Conservation (phyloP, 1,140 invertebrate genomes). For the Diorhabda elongata region DNA sequence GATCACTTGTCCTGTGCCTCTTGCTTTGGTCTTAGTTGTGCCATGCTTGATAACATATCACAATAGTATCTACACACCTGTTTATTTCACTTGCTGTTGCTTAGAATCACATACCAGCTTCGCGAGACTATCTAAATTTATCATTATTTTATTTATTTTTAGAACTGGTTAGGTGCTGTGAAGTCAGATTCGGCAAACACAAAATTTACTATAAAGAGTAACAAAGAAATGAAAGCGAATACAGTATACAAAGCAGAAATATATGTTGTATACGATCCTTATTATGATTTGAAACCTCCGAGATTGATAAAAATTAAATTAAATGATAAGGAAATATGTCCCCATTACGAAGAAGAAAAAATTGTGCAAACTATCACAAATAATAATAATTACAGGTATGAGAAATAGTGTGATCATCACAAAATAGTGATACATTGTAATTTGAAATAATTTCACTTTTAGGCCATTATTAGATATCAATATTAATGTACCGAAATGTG, state of each 20-base stretch:
- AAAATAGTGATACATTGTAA: too few species aligned
- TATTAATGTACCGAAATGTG: slow-evolving; percentile 11
- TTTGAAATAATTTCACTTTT: background rate
- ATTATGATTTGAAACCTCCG: slow-evolving; percentile 10
- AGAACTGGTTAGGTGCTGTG: slow-evolving; percentile 11
- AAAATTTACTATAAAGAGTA: slow-evolving; percentile 6
- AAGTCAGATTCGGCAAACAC: slow-evolving; percentile 2
- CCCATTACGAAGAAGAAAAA: slow-evolving; percentile 9
- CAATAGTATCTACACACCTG: too few species aligned
- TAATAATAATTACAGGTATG: too few species aligned
- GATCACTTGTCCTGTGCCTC: too few species aligned
- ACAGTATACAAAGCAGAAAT: slow-evolving; percentile 6
- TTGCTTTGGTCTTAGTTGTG: too few species aligned
- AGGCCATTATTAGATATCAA: background rate
- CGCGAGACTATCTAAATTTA: background rate
- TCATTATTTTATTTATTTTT: background rate
- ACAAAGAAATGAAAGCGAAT: slow-evolving; percentile 4
- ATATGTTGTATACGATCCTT: slow-evolving; percentile 1
- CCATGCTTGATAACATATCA: too few species aligned
- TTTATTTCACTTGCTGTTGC: too few species aligned
- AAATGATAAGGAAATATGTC: slow-evolving; percentile 11
- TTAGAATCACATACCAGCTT: too few species aligned
- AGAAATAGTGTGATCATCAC: too few species aligned
- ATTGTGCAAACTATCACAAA: background rate
- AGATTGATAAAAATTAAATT: slow-evolving; percentile 4